Percentiles rank a stretch among this genome's conserved stretches.
Conservation (phyloP, 1,140 invertebrate genomes). For the Apolygus lucorum region DNA sequence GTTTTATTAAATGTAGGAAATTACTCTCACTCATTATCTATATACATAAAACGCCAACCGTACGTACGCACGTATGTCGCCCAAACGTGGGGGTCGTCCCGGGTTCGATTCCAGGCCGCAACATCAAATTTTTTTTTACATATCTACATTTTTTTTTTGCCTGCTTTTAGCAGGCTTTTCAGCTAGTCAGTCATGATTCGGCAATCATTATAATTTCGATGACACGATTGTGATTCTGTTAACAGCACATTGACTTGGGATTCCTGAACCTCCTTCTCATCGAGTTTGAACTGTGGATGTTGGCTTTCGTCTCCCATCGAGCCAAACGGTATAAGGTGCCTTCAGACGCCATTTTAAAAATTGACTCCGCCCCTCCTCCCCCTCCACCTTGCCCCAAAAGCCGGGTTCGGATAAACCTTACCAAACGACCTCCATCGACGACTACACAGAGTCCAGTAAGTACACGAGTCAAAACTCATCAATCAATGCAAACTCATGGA, state of each 20-base stretch:
- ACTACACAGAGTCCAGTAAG: slow-evolving; percentile 31
- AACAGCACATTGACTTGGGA: slow-evolving; percentile 32
- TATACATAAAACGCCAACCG: no score
- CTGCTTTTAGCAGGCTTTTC: no score
- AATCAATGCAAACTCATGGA: no score
- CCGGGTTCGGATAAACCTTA: slow-evolving; percentile 49
- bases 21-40: no score
- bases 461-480: background rate
- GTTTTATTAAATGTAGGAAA: no score
- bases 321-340: slow-evolving; percentile 63
- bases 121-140: no score
- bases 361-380: slow-evolving; percentile 50
- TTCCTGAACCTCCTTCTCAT: slow-evolving; percentile 60
- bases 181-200: no score
- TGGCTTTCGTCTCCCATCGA: slow-evolving; percentile 75
- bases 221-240: slow-evolving; percentile 25
- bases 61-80: no score
- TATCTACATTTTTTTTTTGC: no score
- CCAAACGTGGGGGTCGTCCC: no score
- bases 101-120: no score
- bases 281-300: slow-evolving; percentile 59
- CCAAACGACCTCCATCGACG: slow-evolving; percentile 21
- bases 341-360: slow-evolving; percentile 64
- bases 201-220: no score
- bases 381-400: slow-evolving; percentile 59